Evolutionary conservation across 2,888 invertebrate genomes (phyloP).

Genomic region (Nomada fabriciana): DNA sequence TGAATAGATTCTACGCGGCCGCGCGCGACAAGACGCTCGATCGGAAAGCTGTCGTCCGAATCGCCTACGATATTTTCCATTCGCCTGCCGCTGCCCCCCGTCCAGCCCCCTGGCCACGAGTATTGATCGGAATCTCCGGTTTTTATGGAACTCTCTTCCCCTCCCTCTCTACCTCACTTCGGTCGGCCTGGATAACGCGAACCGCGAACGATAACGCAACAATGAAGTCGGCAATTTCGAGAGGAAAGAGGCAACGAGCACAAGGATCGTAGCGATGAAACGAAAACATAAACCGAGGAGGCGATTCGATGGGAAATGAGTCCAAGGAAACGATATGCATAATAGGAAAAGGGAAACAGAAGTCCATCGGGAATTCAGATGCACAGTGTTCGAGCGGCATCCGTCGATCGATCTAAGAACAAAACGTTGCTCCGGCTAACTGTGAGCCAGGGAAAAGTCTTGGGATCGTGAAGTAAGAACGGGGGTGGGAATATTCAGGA

Average conservation of each 20-base stretch:
- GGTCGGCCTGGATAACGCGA: slow-evolving; percentile 15
- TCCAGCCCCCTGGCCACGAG: slow-evolving; percentile 1
- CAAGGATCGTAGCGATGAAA: slow-evolving; percentile 1
- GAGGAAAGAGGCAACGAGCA: neutral
- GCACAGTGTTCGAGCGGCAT: slow-evolving; percentile 8
- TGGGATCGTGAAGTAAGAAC: slow-evolving; percentile 44
- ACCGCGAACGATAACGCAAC: slow-evolving; percentile 17
- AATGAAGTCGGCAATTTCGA: slow-evolving; percentile 29
- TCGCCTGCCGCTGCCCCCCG: slow-evolving; percentile 4
- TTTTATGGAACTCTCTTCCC: slow-evolving; percentile 23
- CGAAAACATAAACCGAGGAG: slow-evolving; percentile 15
- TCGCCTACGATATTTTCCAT: slow-evolving; percentile 31
- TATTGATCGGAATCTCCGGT: slow-evolving; percentile 37
- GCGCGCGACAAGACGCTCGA: slow-evolving; percentile 39
- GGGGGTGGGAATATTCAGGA: neutral
- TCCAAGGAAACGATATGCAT: neutral
- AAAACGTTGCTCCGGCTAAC: slow-evolving; percentile 42
- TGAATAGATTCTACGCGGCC: slow-evolving; percentile 35
- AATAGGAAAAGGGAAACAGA: neutral
- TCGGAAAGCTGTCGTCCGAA: slow-evolving; percentile 51
- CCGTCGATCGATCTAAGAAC: slow-evolving; percentile 44
- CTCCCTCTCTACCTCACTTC: no score
- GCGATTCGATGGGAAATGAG: neutral
- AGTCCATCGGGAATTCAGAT: neutral
- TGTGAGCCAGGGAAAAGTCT: slow-evolving; percentile 39